A percentile compares a stretch with the other conserved stretches of the same genome.
Evolutionary conservation across 2,113 vertebrate genomes (phyloP).

Genomic region (Synodontis membranacea): DNA sequence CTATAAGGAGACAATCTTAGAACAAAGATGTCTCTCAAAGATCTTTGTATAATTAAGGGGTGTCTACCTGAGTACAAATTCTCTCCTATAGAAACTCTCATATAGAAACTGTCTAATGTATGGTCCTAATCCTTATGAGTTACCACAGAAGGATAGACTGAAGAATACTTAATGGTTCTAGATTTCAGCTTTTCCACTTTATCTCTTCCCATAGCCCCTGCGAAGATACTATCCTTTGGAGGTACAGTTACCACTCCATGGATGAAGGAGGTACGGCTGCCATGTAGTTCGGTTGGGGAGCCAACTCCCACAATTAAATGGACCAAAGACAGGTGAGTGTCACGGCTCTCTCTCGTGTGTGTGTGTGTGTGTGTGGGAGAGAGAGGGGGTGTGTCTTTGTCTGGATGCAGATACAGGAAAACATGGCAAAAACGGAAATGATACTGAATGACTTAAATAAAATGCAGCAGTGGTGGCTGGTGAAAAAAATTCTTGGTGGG

Average conservation of each 20-base stretch:
- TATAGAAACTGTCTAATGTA: neutral
- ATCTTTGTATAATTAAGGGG: neutral
- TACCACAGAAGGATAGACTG: conserved; percentile 58
- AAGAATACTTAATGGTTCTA: neutral
- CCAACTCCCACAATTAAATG: conserved; percentile 91
- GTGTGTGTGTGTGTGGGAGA: too few species aligned
- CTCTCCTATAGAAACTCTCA: neutral
- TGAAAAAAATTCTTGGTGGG: too few species aligned
- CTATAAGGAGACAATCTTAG: neutral
- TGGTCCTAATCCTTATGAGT: neutral
- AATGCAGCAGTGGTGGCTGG: too few species aligned
- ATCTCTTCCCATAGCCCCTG: conserved; percentile 78
- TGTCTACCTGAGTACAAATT: neutral
- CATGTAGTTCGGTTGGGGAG: conserved; percentile 92
- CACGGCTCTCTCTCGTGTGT: too few species aligned
- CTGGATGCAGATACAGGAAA: too few species aligned
- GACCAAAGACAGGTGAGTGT: conserved; percentile 97
- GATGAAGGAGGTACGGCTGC: conserved; percentile 96
- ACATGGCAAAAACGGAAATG: too few species aligned
- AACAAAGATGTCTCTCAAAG: neutral
- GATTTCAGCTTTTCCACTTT: neutral
- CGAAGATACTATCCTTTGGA: conserved; percentile 96
- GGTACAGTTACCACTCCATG: conserved; percentile 95
- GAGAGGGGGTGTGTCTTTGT: too few species aligned
- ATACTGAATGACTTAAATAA: too few species aligned